These are phyloP conservation scores for Eueides isabella DNA, from an alignment of 1,140 invertebrate genomes.

Conservation along the genomic window DNA sequence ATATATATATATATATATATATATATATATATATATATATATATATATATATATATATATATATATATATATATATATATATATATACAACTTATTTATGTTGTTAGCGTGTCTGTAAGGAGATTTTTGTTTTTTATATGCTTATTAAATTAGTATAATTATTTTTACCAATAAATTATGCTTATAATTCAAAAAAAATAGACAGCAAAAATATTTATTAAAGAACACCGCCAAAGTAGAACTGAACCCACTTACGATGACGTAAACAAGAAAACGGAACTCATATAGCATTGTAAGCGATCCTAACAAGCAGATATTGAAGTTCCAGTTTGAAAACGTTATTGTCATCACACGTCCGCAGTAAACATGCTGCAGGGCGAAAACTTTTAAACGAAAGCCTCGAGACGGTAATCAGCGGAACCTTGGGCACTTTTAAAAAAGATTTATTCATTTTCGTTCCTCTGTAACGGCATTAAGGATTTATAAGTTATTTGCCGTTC, in stretches of 20 bases:
- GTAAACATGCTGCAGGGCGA: conserved; percentile 24
- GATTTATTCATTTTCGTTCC: conserved; percentile 28
- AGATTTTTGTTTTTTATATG: too few relatives aligned
- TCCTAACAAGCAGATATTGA: conserved; percentile 11
- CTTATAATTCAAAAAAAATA: too few relatives aligned
- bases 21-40: too few relatives aligned
- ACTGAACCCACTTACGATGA: neutral
- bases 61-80: too few relatives aligned
- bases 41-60: too few relatives aligned
- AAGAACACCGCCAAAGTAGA: too few relatives aligned
- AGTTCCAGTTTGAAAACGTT: conserved; percentile 30
- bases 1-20: too few relatives aligned
- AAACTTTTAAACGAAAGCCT: conserved; percentile 33
- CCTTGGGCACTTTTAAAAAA: conserved; percentile 36
- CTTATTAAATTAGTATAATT: too few relatives aligned
- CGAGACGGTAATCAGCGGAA: conserved; percentile 31
- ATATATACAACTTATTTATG: too few relatives aligned
- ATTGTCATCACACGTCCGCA: conserved; percentile 40
- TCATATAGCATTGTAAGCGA: neutral
- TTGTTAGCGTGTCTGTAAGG: too few relatives aligned
- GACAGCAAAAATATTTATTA: too few relatives aligned
- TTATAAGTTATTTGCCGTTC: conserved; percentile 16
- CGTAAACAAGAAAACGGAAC: neutral
- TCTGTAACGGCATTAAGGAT: conserved; percentile 10
- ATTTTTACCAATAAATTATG: too few relatives aligned